A percentile compares a stretch with the other conserved stretches of the same genome.
These are phyloP conservation scores for Armadillidium nasatum DNA, from an alignment of 1,140 invertebrate genomes.

Conservation along the genomic window DNA sequence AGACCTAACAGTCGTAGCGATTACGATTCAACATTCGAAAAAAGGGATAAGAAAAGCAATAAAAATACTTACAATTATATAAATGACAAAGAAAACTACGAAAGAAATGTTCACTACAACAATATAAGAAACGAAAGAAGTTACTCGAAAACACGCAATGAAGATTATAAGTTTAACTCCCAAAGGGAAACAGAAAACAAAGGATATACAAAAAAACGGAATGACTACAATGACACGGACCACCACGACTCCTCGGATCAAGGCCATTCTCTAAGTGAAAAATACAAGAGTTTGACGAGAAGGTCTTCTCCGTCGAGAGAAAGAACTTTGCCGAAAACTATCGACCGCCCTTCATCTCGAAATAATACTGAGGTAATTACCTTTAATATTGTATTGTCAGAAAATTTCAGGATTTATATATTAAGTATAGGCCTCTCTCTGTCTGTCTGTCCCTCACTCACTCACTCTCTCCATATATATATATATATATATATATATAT, in stretches of 20 bases:
- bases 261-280: neutral
- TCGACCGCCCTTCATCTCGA: neutral
- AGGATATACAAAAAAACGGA: neutral
- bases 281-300: neutral
- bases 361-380: neutral
- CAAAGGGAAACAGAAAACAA: constrained; percentile 21
- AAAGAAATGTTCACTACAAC: neutral
- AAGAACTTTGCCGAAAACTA: neutral
- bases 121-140: neutral
- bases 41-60: neutral
- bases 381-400: no score
- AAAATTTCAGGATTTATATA: no score
- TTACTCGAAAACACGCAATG: neutral
- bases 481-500: no score
- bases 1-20: neutral
- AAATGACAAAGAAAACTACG: constrained; percentile 8
- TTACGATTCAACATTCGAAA: neutral
- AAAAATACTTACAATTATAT: neutral
- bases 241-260: constrained; percentile 12
- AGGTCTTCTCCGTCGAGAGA: neutral
- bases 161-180: constrained; percentile 17
- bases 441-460: no score
- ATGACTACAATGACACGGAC: constrained; percentile 18
- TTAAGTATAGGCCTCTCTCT: no score
- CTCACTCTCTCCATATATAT: no score